These are phyloP conservation scores for Urocitellus parryii DNA, from an alignment of 2,113 vertebrate genomes.

Conservation along the genomic window DNA sequence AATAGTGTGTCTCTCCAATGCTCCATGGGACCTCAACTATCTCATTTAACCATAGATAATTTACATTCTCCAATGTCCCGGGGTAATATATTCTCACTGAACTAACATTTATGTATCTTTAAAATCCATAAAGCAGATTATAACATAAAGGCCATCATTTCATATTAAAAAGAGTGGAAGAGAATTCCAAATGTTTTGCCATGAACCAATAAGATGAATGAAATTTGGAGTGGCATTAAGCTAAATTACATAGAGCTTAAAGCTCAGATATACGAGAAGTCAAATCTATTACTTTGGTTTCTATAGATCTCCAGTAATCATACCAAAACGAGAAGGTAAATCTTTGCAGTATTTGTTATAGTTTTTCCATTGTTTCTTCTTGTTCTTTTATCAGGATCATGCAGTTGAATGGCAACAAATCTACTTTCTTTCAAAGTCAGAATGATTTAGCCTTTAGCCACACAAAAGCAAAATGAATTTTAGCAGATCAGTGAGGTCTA, in stretches of 20 bases:
- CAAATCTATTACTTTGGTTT: background rate
- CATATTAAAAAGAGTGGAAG: background rate
- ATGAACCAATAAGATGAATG: background rate
- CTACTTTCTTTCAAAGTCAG: conserved; percentile 53
- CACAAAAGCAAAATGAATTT: conserved; percentile 58
- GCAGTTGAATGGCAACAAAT: background rate
- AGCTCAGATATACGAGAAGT: background rate
- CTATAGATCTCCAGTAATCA: background rate
- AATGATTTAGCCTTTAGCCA: background rate
- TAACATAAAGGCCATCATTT: background rate
- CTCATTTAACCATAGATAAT: background rate
- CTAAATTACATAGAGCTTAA: background rate
- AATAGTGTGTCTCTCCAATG: background rate
- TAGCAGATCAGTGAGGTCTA: conserved; percentile 36
- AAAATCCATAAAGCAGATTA: background rate
- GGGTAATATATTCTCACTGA: background rate
- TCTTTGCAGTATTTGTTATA: background rate
- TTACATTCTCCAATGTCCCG: background rate
- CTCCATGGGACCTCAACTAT: background rate
- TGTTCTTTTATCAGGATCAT: background rate
- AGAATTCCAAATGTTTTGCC: background rate
- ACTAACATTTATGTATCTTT: background rate
- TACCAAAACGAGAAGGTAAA: background rate
- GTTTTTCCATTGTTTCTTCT: background rate
- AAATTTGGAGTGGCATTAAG: background rate